Conservation (phyloP, 2,113 vertebrate genomes). For the Helogale parvula region DNA sequence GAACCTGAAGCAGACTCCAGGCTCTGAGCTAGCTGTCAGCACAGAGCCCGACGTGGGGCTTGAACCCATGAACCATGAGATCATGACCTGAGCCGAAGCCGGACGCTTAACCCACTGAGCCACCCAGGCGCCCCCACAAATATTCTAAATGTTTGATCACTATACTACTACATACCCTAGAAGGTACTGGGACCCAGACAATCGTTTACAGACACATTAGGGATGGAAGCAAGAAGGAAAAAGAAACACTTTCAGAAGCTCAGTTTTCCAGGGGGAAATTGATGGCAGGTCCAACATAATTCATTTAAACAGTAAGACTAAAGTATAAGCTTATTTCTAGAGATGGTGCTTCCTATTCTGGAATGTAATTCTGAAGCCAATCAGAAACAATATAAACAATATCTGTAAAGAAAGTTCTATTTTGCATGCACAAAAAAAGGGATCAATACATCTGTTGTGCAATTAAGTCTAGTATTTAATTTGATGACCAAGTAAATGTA, state of each 20-base stretch:
- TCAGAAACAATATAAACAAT: background rate
- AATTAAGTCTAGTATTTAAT: conserved; percentile 4
- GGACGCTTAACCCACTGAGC: too few species aligned
- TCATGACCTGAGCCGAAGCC: too few species aligned
- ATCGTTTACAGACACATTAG: background rate
- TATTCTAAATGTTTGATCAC: background rate
- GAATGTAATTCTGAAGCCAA: background rate
- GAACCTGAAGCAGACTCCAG: too few species aligned
- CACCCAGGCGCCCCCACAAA: too few species aligned
- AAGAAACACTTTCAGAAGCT: background rate
- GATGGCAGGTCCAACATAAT: background rate
- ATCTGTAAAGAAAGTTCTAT: background rate
- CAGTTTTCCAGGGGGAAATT: background rate
- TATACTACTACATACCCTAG: background rate
- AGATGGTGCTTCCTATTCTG: background rate
- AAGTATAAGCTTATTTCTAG: background rate
- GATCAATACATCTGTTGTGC: background rate
- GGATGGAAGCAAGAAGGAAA: background rate
- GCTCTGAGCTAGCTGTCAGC: too few species aligned
- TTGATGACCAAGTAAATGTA: background rate
- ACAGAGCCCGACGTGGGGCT: too few species aligned
- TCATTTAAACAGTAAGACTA: background rate
- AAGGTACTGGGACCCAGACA: background rate
- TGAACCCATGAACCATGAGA: too few species aligned
- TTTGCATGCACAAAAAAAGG: background rate